phyloP scores from a whole-genome alignment of 2,113 vertebrate genomes.

The Xiphorhynchus elegans region DNA sequence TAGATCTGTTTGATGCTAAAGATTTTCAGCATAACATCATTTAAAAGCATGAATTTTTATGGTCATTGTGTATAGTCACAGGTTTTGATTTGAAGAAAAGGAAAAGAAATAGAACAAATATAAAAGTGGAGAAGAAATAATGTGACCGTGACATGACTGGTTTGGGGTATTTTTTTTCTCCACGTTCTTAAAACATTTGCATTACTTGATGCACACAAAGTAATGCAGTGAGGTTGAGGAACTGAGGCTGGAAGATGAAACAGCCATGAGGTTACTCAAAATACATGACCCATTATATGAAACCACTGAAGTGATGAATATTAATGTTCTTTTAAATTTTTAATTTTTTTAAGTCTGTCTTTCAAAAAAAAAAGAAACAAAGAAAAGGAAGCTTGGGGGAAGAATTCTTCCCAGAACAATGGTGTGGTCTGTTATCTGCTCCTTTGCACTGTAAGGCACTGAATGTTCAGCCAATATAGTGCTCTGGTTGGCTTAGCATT shows the following conservation, averaged over 20 bases:
- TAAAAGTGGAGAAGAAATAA: background rate
- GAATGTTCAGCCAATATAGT: constrained; percentile 35
- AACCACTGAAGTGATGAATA: constrained; percentile 43
- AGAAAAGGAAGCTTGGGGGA: constrained; percentile 4
- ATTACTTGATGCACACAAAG: background rate
- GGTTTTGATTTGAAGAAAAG: background rate
- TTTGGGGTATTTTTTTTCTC: background rate
- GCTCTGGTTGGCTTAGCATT: constrained; percentile 38
- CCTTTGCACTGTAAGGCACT: constrained; percentile 29
- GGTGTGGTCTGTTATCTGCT: constrained; percentile 50
- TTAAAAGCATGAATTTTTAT: background rate
- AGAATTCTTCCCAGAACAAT: constrained; percentile 42
- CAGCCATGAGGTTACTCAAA: background rate
- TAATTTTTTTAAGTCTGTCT: constrained; percentile 51
- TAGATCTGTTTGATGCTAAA: background rate
- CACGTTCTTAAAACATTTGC: background rate
- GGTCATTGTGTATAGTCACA: background rate
- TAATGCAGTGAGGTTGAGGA: background rate
- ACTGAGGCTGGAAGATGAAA: constrained; percentile 19
- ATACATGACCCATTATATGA: constrained; percentile 1
- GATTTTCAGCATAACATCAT: background rate
- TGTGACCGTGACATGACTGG: background rate
- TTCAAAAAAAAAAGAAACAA: background rate
- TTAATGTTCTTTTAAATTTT: constrained; percentile 60
- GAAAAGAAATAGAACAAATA: background rate